Percentiles rank a stretch among this genome's conserved stretches.
Conservation (phyloP, 2,888 invertebrate genomes). For the Strigamia maritima region DNA sequence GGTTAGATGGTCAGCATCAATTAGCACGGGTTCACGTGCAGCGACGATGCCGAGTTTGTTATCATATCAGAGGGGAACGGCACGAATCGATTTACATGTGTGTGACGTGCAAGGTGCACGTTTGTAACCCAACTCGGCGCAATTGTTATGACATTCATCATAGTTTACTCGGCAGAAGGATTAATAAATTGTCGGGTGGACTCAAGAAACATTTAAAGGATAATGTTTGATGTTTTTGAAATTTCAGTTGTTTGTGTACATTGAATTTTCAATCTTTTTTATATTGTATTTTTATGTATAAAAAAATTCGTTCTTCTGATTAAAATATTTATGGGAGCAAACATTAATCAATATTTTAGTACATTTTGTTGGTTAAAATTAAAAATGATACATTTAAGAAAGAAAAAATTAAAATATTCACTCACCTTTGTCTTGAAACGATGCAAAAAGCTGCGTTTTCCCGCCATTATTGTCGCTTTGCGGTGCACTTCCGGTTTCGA, state of each 20-base stretch:
- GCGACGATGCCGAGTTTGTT: constrained; percentile 16
- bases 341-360: too few relatives aligned
- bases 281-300: neutral
- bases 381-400: too few relatives aligned
- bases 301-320: neutral
- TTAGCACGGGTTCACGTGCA: neutral
- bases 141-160: constrained; percentile 17
- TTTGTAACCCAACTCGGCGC: neutral
- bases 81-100: constrained; percentile 19
- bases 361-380: too few relatives aligned
- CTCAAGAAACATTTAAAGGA: neutral
- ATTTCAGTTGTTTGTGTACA: neutral
- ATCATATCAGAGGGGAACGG: constrained; percentile 29
- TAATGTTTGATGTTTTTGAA: neutral
- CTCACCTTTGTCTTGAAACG: too few relatives aligned
- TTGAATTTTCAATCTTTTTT: neutral
- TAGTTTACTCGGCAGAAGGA: neutral
- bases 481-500: too few relatives aligned
- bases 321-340: neutral
- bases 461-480: too few relatives aligned
- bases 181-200: neutral
- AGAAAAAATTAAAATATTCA: too few relatives aligned
- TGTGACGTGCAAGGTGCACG: neutral
- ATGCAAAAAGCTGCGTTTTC: too few relatives aligned
- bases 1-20: neutral